A percentile compares a stretch with the other conserved stretches of the same genome.
Evolutionary conservation across 2,888 invertebrate genomes (phyloP).

Genomic region (Pollenia griseotomentosa): DNA sequence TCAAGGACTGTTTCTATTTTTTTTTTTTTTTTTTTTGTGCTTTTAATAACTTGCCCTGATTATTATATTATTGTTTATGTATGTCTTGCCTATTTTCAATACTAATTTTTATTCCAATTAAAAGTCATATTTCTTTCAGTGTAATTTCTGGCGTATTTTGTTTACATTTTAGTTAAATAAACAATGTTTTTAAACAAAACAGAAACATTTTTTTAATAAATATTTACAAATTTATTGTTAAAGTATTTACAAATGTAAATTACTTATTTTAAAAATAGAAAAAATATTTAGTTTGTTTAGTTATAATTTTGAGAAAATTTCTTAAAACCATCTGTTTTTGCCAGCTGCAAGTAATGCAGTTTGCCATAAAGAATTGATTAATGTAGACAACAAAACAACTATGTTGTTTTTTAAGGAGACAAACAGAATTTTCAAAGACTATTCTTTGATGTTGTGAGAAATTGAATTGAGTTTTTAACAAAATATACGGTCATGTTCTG

Average conservation of each 20-base stretch:
- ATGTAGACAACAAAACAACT: conserved; percentile 16
- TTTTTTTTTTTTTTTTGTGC: neutral
- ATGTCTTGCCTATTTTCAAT: neutral
- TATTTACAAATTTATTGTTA: conserved; percentile 31
- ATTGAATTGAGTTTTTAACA: no score
- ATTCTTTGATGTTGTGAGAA: no score
- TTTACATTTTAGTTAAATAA: conserved; percentile 48
- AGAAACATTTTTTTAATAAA: conserved; percentile 49
- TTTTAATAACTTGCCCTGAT: neutral
- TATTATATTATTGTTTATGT: no score
- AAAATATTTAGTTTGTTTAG: conserved; percentile 22
- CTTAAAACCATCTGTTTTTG: conserved; percentile 50
- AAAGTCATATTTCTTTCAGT: neutral
- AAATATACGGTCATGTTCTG: no score
- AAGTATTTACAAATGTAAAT: conserved; percentile 34
- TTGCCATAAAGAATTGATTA: conserved; percentile 32
- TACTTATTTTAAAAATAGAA: conserved; percentile 11
- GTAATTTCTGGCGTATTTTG: conserved; percentile 21
- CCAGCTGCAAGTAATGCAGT: conserved; percentile 10
- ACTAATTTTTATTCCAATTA: neutral
- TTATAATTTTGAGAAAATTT: conserved; percentile 5
- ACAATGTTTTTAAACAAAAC: conserved; percentile 32
- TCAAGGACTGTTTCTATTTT: neutral
- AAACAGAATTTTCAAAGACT: neutral
- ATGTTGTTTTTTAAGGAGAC: neutral